Conservation (phyloP, 2,797 vertebrate genomes). For the Limosa lapponica region DNA sequence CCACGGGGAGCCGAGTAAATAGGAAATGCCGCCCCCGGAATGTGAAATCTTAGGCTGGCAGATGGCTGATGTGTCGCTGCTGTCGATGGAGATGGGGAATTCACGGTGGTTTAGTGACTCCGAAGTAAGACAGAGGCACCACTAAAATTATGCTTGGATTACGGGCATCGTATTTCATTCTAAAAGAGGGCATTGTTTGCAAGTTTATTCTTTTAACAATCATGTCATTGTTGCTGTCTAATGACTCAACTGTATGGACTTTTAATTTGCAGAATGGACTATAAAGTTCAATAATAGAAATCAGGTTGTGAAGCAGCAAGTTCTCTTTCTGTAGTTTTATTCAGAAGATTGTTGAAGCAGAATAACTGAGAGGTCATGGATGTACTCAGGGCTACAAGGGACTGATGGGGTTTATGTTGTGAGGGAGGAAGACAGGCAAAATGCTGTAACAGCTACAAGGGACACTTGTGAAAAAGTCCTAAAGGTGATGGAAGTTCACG, state of each 20-base stretch:
- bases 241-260: background rate
- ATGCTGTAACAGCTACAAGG: background rate
- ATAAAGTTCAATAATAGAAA: background rate
- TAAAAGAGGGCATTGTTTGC: background rate
- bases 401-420: background rate
- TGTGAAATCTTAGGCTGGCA: background rate
- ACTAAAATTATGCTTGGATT: background rate
- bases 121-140: background rate
- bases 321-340: background rate
- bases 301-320: background rate
- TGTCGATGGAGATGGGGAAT: accelerated
- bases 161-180: background rate
- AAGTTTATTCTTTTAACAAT: background rate
- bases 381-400: no score
- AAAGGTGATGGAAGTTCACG: background rate
- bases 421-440: accelerated
- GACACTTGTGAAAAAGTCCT: background rate
- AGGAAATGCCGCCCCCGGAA: accelerated
- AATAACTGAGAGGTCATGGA: background rate
- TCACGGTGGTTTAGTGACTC: background rate
- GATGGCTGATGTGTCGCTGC: background rate
- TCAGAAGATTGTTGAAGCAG: background rate
- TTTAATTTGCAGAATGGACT: background rate
- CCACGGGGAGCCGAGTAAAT: background rate
- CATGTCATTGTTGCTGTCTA: background rate